phyloP scores from a whole-genome alignment of 2,797 vertebrate genomes.

The Sebastes melanostomus region DNA sequence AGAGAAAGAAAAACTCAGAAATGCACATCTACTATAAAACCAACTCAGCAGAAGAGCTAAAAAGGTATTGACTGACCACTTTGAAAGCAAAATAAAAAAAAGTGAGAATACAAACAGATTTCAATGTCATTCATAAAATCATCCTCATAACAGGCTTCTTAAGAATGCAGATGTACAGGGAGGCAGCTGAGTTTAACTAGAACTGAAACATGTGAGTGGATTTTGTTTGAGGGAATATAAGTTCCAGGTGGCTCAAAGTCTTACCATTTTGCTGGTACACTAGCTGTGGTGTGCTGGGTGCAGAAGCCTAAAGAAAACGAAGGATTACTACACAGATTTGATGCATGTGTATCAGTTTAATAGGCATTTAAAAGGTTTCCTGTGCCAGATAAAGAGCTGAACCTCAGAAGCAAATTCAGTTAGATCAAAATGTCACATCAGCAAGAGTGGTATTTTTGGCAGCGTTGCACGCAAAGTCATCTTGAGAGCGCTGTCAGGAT shows the following conservation, averaged over 20 bases:
- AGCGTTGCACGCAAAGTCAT: constrained; percentile 47
- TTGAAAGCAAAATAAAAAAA: background rate
- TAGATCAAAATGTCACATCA: constrained; percentile 48
- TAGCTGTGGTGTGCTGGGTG: constrained; percentile 83
- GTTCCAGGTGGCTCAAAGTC: constrained; percentile 2
- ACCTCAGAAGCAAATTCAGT: constrained; percentile 38
- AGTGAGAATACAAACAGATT: background rate
- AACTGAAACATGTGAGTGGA: background rate
- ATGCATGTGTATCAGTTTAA: constrained; percentile 1
- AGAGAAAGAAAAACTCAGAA: constrained; percentile 29
- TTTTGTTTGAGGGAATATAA: background rate
- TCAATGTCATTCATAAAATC: background rate
- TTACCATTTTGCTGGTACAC: constrained; percentile 97
- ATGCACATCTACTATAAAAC: constrained; percentile 8
- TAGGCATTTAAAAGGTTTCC: constrained; percentile 16
- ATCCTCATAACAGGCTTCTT: background rate
- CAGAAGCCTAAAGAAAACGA: constrained; percentile 69
- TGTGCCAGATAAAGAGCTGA: constrained; percentile 23
- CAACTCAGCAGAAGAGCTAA: background rate
- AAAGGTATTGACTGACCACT: background rate
- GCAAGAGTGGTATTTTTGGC: constrained; percentile 48
- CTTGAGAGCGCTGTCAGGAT: constrained; percentile 31
- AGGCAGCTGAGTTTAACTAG: background rate
- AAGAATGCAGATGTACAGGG: background rate
- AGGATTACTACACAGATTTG: constrained; percentile 19